These are phyloP conservation scores for Drosophila ercepeae DNA, from an alignment of 1,140 invertebrate genomes.

Conservation along the genomic window DNA sequence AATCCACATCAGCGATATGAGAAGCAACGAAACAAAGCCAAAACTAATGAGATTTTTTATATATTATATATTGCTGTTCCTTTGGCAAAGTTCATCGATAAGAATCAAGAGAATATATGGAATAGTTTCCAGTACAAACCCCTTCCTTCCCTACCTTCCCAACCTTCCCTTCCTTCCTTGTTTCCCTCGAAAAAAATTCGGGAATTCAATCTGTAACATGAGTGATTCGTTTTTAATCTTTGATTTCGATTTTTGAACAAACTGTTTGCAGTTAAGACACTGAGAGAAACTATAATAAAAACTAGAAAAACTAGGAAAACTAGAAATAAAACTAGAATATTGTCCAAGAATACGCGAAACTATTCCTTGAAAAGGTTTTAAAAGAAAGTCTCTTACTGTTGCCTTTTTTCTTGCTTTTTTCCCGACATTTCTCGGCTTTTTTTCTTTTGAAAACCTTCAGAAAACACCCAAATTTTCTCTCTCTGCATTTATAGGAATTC, in stretches of 20 bases:
- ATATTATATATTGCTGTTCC: constrained; percentile 10
- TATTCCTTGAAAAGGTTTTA: too few relatives aligned
- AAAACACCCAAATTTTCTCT: not conserved
- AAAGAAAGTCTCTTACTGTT: too few relatives aligned
- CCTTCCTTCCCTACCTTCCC: too few relatives aligned
- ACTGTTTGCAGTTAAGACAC: constrained; percentile 44
- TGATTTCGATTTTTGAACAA: constrained; percentile 51
- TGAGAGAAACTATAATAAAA: not conserved
- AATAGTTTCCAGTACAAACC: not conserved
- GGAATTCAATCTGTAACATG: constrained; percentile 65
- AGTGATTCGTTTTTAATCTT: constrained; percentile 80
- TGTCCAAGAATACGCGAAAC: too few relatives aligned
- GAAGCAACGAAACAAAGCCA: constrained; percentile 25
- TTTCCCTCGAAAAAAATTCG: not conserved
- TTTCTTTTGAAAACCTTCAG: too few relatives aligned
- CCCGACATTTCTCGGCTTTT: too few relatives aligned
- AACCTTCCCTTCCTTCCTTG: too few relatives aligned
- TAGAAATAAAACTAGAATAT: too few relatives aligned
- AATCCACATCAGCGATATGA: constrained; percentile 51
- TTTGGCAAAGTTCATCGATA: constrained; percentile 52
- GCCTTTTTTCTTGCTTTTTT: too few relatives aligned
- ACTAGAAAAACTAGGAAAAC: too few relatives aligned
- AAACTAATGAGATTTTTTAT: constrained; percentile 73
- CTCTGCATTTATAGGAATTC: not conserved
- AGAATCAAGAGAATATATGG: constrained; percentile 46